phyloP scores from a whole-genome alignment of 1,140 invertebrate genomes.

The Lordiphosa stackelbergi region DNA sequence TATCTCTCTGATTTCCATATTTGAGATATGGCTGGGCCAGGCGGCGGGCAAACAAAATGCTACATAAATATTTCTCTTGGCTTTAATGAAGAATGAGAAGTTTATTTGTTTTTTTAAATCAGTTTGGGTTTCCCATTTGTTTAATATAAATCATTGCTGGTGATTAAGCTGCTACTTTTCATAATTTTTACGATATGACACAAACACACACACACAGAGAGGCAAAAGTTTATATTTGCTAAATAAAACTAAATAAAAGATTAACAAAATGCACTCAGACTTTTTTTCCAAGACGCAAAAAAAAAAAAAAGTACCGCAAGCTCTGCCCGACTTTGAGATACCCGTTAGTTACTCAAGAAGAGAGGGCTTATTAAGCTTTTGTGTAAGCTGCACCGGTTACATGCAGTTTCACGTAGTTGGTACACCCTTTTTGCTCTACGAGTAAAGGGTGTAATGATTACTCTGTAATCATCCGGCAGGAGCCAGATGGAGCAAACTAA shows the following conservation, averaged over 20 bases:
- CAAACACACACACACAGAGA: background rate
- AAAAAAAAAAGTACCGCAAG: background rate
- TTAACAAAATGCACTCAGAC: conserved; percentile 3
- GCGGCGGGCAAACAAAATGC: background rate
- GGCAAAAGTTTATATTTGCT: conserved; percentile 32
- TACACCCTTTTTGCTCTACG: no score
- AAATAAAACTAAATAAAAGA: conserved; percentile 49
- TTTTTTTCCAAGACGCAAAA: conserved; percentile 11
- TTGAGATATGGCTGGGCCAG: conserved; percentile 6
- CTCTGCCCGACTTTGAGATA: background rate
- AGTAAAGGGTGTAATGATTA: no score
- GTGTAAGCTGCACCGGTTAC: no score
- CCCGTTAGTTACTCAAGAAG: no score
- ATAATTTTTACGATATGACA: conserved; percentile 17
- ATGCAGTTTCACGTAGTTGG: no score
- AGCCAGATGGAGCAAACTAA: no score
- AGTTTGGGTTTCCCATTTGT: conserved; percentile 21
- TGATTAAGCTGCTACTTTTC: background rate
- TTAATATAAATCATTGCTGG: conserved; percentile 15
- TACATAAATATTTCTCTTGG: conserved; percentile 4
- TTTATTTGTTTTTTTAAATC: conserved; percentile 1
- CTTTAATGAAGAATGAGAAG: background rate
- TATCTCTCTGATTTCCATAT: conserved; percentile 3
- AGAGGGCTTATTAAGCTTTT: no score
- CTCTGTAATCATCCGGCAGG: no score